Base-by-base conservation (phyloP, 2,113 vertebrate genomes). In the Ibidorhyncha struthersii region DNA sequence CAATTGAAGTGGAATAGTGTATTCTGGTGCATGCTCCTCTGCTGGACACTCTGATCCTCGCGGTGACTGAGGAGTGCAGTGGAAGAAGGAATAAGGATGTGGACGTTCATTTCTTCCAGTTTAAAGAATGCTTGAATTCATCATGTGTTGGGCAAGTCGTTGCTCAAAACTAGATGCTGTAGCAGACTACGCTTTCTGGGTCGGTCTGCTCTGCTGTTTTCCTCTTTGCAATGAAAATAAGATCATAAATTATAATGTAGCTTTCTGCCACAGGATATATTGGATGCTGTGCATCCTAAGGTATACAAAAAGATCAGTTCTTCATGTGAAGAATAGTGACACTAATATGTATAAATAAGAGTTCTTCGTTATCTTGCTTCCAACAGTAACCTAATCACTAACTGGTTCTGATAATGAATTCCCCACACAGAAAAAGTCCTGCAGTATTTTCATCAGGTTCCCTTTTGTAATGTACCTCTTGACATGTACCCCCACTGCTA, bases 401-500 rank as follows among this genome's bases (percentile, higher is more conserved):
- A 4, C 87, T 9, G 22, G 8, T 80, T 69, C 67, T 80, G 61
- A 12, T 26, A 21, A 45, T 22, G 20, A 59, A 30, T 47, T 85
- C 34, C 38, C 13, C 13, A 10, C 17, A 4, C 32, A 5, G 53
- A 53, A n/a, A 34, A 41, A 65, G 25, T 11, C 23, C 7, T 23
- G 13, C 30, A 14, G 1, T 25, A 9, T 30, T 61, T 61, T 50
- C 10, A 12, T 74, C 30, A 16, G 38, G 17, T 8, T 10, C 15
- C n/a, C 29, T 43, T 72, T 38, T 43, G 32, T 63, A 29, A 14
- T 2, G 26, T 26, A 29, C 9, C 47, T 62, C 47, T 38, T 63
- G 74, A 19, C 4, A 0, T 4, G 6, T 8, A 5, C 14, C 34
- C 52, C 62, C 14, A 10, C 2, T 7, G 50, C 52, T 15, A 4